Percentiles rank a stretch among this genome's conserved stretches.
Evolutionary conservation across 2,113 vertebrate species (phyloP).

Genomic region (Suricata suricatta): DNA sequence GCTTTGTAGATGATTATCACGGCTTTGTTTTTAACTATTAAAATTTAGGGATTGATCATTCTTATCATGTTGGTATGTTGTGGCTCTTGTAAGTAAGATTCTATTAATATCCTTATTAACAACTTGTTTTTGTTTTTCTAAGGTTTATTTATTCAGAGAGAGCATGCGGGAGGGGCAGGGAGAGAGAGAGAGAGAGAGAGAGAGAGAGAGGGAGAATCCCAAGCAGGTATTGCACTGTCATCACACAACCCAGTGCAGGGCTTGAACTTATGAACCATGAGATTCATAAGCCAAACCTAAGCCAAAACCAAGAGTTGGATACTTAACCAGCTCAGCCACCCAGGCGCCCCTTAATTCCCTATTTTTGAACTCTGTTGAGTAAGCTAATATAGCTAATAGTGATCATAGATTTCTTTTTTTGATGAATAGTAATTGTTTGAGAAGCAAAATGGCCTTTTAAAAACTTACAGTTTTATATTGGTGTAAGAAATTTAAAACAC

Average conservation of each 20-base stretch:
- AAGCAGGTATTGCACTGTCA: too few species aligned
- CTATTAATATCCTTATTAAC: not conserved
- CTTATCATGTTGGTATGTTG: not conserved
- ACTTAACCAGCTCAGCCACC: too few species aligned
- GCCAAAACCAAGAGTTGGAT: too few species aligned
- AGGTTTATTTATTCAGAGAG: too few species aligned
- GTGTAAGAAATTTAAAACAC: not conserved
- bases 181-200: too few species aligned
- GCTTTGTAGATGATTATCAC: not conserved
- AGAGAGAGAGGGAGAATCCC: too few species aligned
- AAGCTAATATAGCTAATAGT: not conserved
- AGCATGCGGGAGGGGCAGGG: too few species aligned
- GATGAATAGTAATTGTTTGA: conserved; percentile 3
- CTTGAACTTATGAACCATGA: too few species aligned
- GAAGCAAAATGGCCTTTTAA: not conserved
- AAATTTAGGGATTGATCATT: not conserved
- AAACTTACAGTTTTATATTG: not conserved
- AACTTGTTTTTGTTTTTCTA: not conserved
- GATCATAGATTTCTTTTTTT: not conserved
- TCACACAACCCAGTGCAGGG: too few species aligned
- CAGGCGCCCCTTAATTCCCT: not conserved
- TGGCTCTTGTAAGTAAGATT: not conserved
- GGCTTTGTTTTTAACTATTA: not conserved
- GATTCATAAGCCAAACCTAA: too few species aligned
- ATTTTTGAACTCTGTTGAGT: not conserved